A percentile compares a stretch with the other conserved stretches of the same genome.
Evolutionary conservation across 2,888 invertebrate genomes (phyloP).

Genomic region (Himalopsyche tibetana): DNA sequence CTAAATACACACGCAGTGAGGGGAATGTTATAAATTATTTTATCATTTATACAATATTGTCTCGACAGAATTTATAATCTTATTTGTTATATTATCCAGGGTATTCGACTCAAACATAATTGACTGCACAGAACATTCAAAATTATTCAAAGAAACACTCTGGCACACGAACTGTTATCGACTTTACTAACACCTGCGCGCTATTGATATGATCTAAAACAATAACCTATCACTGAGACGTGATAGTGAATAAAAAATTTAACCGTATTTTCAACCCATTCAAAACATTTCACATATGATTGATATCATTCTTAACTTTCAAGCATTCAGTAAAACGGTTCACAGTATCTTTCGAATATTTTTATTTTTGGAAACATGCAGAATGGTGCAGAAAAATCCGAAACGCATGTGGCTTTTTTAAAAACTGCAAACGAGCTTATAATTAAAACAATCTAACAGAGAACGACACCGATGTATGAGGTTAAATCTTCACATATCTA

Average conservation of each 20-base stretch:
- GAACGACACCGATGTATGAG: constrained; percentile 69
- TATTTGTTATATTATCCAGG: no score
- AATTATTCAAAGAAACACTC: constrained; percentile 36
- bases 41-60: no score
- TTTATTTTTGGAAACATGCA: constrained; percentile 46
- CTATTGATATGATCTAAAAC: not conserved
- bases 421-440: not conserved
- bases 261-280: not conserved
- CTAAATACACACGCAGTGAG: no score
- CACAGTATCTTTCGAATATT: not conserved
- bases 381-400: constrained; percentile 63
- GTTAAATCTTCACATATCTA: constrained; percentile 77
- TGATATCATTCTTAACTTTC: not conserved
- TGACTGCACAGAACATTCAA: not conserved
- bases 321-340: not conserved
- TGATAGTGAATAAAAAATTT: not conserved
- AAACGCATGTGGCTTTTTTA: constrained; percentile 12
- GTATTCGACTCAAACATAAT: no score
- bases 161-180: not conserved
- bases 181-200: not conserved
- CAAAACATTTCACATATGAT: constrained; percentile 13
- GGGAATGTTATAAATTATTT: no score
- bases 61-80: no score
- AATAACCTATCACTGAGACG: not conserved
- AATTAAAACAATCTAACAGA: constrained; percentile 42